These are phyloP conservation scores for Bagarius yarrelli DNA, from an alignment of 2,113 vertebrate species.

Conservation along the genomic window DNA sequence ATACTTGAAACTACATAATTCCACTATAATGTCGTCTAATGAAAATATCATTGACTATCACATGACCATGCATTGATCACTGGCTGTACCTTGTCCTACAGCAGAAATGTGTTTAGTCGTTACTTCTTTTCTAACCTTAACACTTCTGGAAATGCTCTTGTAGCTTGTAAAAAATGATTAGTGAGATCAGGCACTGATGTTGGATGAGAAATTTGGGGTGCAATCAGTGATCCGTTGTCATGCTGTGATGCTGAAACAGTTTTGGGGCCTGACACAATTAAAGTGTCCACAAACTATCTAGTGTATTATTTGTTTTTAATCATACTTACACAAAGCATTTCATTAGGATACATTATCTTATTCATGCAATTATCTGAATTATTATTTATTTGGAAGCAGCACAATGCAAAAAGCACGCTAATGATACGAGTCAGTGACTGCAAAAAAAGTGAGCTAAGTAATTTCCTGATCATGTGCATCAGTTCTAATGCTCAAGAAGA, in stretches of 20 bases:
- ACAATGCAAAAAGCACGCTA: not conserved
- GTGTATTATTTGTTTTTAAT: no score
- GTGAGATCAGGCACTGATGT: no score
- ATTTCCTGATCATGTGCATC: not conserved
- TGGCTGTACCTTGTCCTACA: conserved; percentile 44
- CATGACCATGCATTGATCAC: conserved; percentile 29
- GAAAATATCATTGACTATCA: conserved; percentile 40
- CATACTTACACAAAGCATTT: not conserved
- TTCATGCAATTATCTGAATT: not conserved
- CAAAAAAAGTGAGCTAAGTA: not conserved
- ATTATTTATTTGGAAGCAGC: not conserved
- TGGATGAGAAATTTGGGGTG: no score
- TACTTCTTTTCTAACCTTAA: no score
- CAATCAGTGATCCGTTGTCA: no score
- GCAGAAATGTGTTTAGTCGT: not conserved
- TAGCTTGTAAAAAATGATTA: no score
- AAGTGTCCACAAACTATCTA: no score
- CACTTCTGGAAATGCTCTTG: no score
- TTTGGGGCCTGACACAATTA: no score
- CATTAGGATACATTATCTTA: not conserved
- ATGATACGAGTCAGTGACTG: not conserved
- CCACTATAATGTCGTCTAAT: not conserved
- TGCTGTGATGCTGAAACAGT: no score
- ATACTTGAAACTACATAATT: not conserved
- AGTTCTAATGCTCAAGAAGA: not conserved